Evolutionary conservation across 2,888 invertebrate genomes (phyloP).

Genomic region (Stegophylla sp.): DNA sequence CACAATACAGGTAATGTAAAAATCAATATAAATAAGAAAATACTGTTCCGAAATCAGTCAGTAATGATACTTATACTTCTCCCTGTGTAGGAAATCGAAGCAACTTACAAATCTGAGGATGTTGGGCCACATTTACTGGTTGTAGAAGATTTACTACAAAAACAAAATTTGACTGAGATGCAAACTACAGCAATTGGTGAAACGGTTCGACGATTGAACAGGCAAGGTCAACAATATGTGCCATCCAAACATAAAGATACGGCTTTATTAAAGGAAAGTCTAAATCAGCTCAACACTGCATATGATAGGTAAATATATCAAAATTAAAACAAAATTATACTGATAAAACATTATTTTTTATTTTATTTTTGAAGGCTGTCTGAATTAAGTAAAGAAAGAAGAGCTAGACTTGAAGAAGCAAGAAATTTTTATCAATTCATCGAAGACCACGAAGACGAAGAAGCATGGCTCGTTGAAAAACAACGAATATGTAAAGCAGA

Average conservation of each 20-base stretch:
- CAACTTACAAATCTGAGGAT: slow-evolving; percentile 74
- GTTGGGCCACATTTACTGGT: slow-evolving; percentile 92
- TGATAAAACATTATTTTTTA: not conserved
- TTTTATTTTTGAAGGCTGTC: slow-evolving; percentile 68
- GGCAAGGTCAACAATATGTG: slow-evolving; percentile 71
- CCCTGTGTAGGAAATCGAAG: slow-evolving; percentile 46
- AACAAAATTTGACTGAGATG: slow-evolving; percentile 89
- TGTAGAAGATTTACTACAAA: slow-evolving; percentile 92
- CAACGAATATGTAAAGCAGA: slow-evolving; percentile 90
- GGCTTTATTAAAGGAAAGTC: slow-evolving; percentile 73
- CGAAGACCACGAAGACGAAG: slow-evolving; percentile 97
- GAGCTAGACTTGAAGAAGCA: slow-evolving; percentile 87
- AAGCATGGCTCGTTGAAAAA: slow-evolving; percentile 95
- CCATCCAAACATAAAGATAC: slow-evolving; percentile 70
- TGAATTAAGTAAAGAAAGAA: slow-evolving; percentile 77
- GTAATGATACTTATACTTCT: not conserved
- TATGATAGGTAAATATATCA: slow-evolving; percentile 72
- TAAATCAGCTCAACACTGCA: slow-evolving; percentile 78
- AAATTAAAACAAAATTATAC: not conserved
- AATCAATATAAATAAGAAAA: too few species aligned
- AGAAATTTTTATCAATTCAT: slow-evolving; percentile 93
- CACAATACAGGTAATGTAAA: slow-evolving; percentile 75
- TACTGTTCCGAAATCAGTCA: too few species aligned
- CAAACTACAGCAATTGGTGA: slow-evolving; percentile 90
- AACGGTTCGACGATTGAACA: slow-evolving; percentile 78